Base-by-base conservation (phyloP, 2,888 invertebrate genomes). In the Norana najaformis region DNA sequence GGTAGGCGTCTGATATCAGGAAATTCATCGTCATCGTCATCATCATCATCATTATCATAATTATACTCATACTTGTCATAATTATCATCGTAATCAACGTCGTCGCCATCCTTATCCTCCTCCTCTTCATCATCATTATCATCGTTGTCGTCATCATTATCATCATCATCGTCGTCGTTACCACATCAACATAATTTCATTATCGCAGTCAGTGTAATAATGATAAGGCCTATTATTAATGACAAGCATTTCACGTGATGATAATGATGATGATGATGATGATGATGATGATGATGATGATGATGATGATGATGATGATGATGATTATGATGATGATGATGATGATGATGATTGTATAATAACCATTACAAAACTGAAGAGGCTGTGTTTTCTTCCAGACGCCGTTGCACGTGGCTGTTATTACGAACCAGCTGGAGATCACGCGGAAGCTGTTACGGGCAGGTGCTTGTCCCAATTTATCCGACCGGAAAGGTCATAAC, bases 371-470 rank as follows among this genome's bases (percentile, higher is more conserved):
- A 39, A 88, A 88, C 88, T 88, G 88, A 90, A 20, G 90, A 90
- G 20, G 88, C n/a, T 88, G 53, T n/a, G 39, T 11, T 88, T 8
- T 90, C 88, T 88, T 90, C 39, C 91, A 92, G 92, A 92, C 92
- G 1, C 90, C 92, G 8, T 90, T 92, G 5, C 92, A 92, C 69
- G 88, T 92, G 85, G 91, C 92, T 13, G 89, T 92, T 37, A 90
- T 91, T 8, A 90, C 90, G 6, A 83, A 90, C 16, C 90, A 92
- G 83, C 37, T 36, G 13, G 88, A 47, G 83, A 90, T 91, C 34
- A 85, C 90, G 30, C 36, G 35, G 35, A 47, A 37, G n/a, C 89
- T 92, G 36, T 83, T 92, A 20, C 18, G 14, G 5, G 88, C 39
- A 16, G 90, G 90, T 13, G 91, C 92, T 4, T 91, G 90, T 16